Conservation (phyloP, 1,140 invertebrate species). For the Bombus ignitus region DNA sequence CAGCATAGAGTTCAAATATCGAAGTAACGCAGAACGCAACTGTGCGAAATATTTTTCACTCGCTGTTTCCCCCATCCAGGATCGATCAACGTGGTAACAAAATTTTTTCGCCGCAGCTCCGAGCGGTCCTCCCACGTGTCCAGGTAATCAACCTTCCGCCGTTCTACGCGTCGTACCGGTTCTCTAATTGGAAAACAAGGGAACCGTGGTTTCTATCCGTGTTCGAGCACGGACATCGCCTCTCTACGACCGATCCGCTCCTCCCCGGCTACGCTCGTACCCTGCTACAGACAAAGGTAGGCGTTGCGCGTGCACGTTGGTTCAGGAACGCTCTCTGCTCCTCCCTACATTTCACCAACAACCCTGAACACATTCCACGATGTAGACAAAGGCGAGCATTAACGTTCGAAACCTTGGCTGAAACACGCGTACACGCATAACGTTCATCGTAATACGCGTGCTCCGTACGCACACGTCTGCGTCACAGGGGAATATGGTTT, state of each 20-base stretch:
- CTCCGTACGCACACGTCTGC: no score
- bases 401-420: not conserved
- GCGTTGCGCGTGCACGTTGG: constrained; percentile 25
- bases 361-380: no score
- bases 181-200: constrained; percentile 27
- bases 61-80: not conserved
- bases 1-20: no score
- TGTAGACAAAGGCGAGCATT: not conserved
- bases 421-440: no score
- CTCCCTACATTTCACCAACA: constrained; percentile 16
- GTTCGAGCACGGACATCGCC: not conserved
- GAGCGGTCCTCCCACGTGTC: not conserved
- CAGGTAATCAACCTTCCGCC: not conserved
- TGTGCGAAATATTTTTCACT: not conserved
- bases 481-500: no score
- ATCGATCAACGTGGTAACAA: not conserved
- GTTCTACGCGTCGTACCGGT: not conserved
- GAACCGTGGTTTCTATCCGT: constrained; percentile 5
- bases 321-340: not conserved
- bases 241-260: constrained; percentile 19
- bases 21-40: not conserved
- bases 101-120: not conserved
- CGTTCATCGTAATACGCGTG: no score
- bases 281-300: constrained; percentile 16
- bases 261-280: not conserved